These are phyloP conservation scores for Himalopsyche kuldschensis DNA, from an alignment of 2,888 invertebrate species.

Conservation along the genomic window DNA sequence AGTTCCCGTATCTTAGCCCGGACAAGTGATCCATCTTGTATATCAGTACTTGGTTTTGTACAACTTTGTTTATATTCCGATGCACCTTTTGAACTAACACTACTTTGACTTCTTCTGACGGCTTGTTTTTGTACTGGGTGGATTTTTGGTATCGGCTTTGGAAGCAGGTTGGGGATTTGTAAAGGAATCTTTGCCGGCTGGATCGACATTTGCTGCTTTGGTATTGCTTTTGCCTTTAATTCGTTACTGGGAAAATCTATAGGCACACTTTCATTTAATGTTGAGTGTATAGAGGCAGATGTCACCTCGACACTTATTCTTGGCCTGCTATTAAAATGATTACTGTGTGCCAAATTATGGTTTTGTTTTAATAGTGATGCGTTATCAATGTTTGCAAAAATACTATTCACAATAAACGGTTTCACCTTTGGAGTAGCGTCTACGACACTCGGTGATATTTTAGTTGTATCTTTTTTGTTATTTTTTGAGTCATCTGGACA, in stretches of 20 bases:
- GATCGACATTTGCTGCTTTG: conserved; percentile 52
- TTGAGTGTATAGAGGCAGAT: not conserved
- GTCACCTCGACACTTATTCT: not conserved
- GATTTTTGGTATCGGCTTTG: conserved; percentile 57
- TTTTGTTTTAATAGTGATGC: not conserved
- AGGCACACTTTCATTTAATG: not conserved
- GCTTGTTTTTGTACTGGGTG: conserved; percentile 42
- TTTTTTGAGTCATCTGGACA: not conserved
- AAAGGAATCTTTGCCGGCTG: conserved; percentile 52
- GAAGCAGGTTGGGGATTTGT: conserved; percentile 57
- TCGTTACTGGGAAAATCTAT: not conserved
- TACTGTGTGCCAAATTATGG: not conserved
- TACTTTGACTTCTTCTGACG: conserved; percentile 33
- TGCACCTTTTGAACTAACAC: conserved; percentile 29
- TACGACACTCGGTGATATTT: conserved; percentile 34
- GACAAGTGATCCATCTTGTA: conserved; percentile 32
- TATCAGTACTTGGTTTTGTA: not conserved
- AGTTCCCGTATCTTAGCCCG: conserved; percentile 37
- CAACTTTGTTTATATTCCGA: conserved; percentile 24
- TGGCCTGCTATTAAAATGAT: not conserved
- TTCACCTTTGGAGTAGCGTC: conserved; percentile 37
- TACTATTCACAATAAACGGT: conserved; percentile 4
- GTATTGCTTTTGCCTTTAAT: conserved; percentile 44
- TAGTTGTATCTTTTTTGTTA: conserved; percentile 3
- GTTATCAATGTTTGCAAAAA: not conserved